Conservation (phyloP, 2,113 vertebrate genomes). For the Fulica atra region DNA sequence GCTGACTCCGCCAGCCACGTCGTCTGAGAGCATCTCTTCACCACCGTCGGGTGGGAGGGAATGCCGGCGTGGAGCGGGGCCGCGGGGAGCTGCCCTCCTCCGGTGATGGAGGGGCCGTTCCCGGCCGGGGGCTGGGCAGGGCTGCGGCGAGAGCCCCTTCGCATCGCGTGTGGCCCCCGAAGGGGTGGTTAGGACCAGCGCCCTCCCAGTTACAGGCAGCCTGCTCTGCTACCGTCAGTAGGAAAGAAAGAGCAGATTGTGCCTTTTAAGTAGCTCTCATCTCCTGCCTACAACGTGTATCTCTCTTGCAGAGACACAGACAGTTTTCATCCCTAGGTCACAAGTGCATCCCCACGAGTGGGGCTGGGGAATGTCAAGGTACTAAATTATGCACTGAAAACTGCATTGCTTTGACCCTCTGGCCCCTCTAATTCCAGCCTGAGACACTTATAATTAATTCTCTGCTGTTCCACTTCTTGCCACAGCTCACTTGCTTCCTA, state of each 20-base stretch:
- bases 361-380: not conserved
- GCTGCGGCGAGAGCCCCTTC: not conserved
- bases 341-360: not conserved
- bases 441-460: not conserved
- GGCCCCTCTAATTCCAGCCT: not conserved
- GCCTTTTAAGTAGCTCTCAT: not conserved
- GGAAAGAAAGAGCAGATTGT: not conserved
- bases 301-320: not conserved
- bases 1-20: not conserved
- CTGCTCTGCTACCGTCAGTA: not conserved
- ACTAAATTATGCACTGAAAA: not conserved
- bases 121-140: not conserved
- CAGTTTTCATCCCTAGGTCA: not conserved
- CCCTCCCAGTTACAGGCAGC: not conserved
- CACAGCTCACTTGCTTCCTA: not conserved
- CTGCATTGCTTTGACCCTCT: not conserved
- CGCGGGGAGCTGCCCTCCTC: not conserved
- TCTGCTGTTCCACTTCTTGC: not conserved
- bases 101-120: not conserved
- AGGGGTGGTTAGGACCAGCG: not conserved
- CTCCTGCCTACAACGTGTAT: not conserved
- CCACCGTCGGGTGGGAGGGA: not conserved
- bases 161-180: fast-evolving
- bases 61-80: not conserved
- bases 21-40: not conserved